Evolutionary conservation across 2,113 vertebrate genomes (phyloP).

Genomic region (Pogonocichla stellata): DNA sequence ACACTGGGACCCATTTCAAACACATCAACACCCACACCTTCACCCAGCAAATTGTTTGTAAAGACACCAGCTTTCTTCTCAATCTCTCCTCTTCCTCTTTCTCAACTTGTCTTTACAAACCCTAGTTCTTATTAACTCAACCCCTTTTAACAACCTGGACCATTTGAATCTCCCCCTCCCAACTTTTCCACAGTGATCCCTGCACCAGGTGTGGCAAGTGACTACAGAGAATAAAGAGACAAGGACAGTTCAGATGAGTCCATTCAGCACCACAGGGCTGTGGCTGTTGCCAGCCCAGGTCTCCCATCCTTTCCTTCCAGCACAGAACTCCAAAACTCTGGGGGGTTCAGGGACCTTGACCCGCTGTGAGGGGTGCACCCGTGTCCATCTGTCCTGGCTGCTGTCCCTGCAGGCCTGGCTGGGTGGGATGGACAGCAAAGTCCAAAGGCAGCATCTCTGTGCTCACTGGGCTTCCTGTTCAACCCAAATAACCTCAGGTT

Average conservation of each 20-base stretch:
- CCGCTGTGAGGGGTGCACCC: not conserved
- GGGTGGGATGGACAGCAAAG: not conserved
- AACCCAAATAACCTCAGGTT: no score
- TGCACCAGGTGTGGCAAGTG: not conserved
- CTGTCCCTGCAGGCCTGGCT: not conserved
- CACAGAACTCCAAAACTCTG: not conserved
- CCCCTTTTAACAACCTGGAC: not conserved
- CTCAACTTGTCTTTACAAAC: not conserved
- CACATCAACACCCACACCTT: not conserved
- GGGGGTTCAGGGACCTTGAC: not conserved
- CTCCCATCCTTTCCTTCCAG: not conserved
- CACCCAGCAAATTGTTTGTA: not conserved
- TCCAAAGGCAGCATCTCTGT: not conserved
- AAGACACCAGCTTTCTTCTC: not conserved
- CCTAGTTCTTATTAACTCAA: not conserved
- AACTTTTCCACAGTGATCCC: not conserved
- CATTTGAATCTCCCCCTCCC: not conserved
- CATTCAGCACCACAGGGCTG: not conserved
- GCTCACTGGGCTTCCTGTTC: not conserved
- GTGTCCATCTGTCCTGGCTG: not conserved
- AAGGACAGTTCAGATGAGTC: no score
- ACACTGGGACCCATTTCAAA: no score
- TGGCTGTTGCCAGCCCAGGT: not conserved
- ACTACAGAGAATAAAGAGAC: not conserved
- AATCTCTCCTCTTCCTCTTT: not conserved